Evolutionary conservation across 2,797 vertebrate species (phyloP), one percentile per base, ranked within the genome.

Genomic region (Coccyzus lansbergi): DNA sequence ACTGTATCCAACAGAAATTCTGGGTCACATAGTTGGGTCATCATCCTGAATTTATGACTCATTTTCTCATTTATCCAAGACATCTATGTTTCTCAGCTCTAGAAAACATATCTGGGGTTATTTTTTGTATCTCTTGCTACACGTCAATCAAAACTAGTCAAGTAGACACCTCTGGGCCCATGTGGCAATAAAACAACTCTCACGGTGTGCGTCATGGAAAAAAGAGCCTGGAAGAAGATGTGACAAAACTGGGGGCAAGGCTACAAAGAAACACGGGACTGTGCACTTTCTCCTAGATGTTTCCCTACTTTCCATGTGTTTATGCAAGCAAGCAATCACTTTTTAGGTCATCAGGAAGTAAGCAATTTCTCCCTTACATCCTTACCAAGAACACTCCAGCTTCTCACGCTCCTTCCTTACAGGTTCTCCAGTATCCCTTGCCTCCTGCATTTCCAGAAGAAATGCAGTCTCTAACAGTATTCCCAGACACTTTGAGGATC

Each of bases 31-130:
- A 64, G 22, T 48, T 92, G 38, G 63, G 51, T 78, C 58, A 83
- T 88, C 70, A 93, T 91, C n/a, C 74, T 86, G 76, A 91, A 75
- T 88, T 81, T 78, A 83, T 86, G 34, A 90, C 55, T 84, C 15
- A 70, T 86, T 88, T 88, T 76, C 79, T 86, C 58, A 90, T 29
- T 74, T 93, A 6, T 48, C 31, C 36, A 51, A 84, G 67, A 51
- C 46, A 59, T 56, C 88, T 72, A 46, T 34, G 42, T 75, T 91
- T 86, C 77, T 42, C 34, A 78, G 51, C 51, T 81, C 15, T 34
- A 86, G 68, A 60, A 91, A 82, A 70, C 25, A 68, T 65, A 83
- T 70, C 31, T 72, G 33, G 80, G 31, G 76, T 86, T 62, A 81
- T 40, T 94, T 38, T 92, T 68, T 71, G 25, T 69, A 52, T 15